Evolutionary conservation across 2,797 vertebrate genomes (phyloP).

Genomic region (Alosa sapidissima): DNA sequence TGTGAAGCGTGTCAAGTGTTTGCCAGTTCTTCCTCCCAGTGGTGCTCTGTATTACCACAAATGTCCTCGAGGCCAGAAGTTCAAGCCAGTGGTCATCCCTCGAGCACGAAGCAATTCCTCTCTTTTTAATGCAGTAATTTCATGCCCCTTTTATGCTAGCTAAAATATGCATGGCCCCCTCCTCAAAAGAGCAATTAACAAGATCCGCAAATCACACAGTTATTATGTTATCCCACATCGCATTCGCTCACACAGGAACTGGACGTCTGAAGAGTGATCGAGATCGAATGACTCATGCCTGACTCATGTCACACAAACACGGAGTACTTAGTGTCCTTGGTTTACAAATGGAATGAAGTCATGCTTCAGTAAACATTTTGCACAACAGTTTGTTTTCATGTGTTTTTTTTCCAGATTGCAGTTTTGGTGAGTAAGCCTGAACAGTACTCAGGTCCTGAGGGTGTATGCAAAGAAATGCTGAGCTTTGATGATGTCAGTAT

Average conservation of each 20-base stretch:
- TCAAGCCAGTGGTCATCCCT: neutral
- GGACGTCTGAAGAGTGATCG: neutral
- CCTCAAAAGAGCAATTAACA: neutral
- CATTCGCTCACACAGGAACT: neutral
- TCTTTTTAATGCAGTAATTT: neutral
- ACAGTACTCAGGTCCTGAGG: neutral
- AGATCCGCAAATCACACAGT: neutral
- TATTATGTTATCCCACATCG: neutral
- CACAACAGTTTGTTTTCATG: neutral
- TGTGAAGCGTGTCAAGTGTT: neutral
- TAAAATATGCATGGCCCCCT: neutral
- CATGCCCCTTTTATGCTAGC: neutral
- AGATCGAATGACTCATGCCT: neutral
- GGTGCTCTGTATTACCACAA: neutral
- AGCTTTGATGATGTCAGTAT: neutral
- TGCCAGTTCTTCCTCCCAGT: conserved; percentile 3
- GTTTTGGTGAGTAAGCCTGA: neutral
- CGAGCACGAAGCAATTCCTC: neutral
- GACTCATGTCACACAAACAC: conserved; percentile 1
- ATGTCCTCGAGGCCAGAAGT: neutral
- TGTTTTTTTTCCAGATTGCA: neutral
- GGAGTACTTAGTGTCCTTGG: neutral
- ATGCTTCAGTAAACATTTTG: neutral
- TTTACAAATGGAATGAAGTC: neutral
- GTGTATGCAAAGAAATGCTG: neutral